A percentile compares a stretch with the other conserved stretches of the same genome.
phyloP scores from a whole-genome alignment of 2,113 vertebrate genomes.

The Eptesicus fuscus region DNA sequence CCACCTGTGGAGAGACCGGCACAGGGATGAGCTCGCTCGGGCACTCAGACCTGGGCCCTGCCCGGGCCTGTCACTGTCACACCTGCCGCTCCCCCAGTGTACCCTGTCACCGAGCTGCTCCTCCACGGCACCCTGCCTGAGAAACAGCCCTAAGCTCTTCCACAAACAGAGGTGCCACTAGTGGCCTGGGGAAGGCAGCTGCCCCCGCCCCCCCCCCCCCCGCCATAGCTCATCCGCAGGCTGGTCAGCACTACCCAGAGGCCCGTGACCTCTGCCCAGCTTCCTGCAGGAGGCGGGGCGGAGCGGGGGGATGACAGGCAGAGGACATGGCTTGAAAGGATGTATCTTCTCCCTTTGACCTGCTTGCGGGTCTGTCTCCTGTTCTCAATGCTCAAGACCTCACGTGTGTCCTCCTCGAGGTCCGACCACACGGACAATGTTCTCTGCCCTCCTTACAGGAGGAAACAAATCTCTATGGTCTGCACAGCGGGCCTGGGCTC shows the following conservation, averaged over 20 bases:
- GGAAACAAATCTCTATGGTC: fast-evolving
- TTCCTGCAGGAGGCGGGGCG: not conserved
- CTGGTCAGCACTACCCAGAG: not conserved
- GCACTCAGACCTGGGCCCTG: not conserved
- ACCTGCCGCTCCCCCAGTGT: fast-evolving
- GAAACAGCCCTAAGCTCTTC: not conserved
- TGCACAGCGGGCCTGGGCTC: not conserved
- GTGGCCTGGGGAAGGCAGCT: not conserved
- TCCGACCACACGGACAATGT: fast-evolving
- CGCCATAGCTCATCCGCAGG: fast-evolving
- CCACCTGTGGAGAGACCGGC: constrained; percentile 81
- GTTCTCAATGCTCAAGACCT: not conserved
- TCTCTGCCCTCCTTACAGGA: not conserved
- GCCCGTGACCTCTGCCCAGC: fast-evolving
- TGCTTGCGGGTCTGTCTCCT: fast-evolving
- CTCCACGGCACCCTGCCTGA: fast-evolving
- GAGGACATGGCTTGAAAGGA: fast-evolving
- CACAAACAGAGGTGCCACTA: fast-evolving
- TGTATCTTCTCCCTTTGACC: fast-evolving
- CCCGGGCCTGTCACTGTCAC: fast-evolving
- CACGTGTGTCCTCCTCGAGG: fast-evolving
- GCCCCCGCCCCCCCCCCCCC: fast-evolving
- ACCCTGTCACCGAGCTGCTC: not conserved
- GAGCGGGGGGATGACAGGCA: too few species aligned
- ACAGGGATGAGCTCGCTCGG: not conserved